These are phyloP conservation scores for Amphilophus citrinellus DNA, from an alignment of 2,113 vertebrate species.

Conservation along the genomic window DNA sequence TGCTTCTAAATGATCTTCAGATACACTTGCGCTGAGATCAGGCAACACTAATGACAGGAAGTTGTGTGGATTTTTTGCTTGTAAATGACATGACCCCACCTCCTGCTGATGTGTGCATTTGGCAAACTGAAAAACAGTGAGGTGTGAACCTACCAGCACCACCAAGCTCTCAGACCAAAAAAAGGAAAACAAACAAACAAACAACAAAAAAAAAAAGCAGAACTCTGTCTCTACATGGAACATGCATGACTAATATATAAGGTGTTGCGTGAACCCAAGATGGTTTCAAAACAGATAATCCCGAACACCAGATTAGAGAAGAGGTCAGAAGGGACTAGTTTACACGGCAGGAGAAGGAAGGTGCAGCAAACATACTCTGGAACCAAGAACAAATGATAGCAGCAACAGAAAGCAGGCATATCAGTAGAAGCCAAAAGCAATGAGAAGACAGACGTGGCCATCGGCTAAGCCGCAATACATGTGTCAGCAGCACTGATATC, in stretches of 20 bases:
- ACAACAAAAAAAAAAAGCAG: not conserved
- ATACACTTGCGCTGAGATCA: slow-evolving; percentile 42
- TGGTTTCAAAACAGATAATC: slow-evolving; percentile 3
- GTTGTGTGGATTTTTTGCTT: slow-evolving; percentile 16
- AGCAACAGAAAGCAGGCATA: not conserved
- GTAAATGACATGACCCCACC: not conserved
- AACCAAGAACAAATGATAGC: not conserved
- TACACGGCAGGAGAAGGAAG: not conserved
- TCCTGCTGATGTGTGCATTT: not conserved
- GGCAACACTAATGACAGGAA: slow-evolving; percentile 33
- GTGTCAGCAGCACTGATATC: not conserved
- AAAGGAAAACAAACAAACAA: not conserved
- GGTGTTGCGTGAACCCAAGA: not conserved
- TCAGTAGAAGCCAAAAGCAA: not conserved
- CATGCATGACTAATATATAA: not conserved
- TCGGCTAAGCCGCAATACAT: not conserved
- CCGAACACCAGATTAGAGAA: not conserved
- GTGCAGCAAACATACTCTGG: not conserved
- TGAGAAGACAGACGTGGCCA: not conserved
- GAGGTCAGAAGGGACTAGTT: not conserved
- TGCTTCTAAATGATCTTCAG: slow-evolving; percentile 51
- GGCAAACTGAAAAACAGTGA: slow-evolving; percentile 9
- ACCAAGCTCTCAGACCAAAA: not conserved
- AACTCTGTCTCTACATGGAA: not conserved
- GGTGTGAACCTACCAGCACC: not conserved